Evolutionary conservation across 1,140 invertebrate species (phyloP), one percentile per base, ranked within the genome.

Genomic region (Trichogramma pretiosum): DNA sequence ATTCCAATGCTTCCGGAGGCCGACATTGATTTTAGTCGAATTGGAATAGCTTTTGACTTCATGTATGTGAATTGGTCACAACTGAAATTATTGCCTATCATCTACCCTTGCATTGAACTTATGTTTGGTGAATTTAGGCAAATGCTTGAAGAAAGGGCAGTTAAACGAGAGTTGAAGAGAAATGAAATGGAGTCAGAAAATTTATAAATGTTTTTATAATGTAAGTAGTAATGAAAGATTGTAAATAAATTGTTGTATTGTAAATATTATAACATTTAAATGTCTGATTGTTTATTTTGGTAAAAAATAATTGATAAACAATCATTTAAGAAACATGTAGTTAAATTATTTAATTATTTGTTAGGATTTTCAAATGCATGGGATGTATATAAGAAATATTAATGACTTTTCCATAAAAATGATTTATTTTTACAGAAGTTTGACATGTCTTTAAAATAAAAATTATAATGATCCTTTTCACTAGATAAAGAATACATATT

Each of bases 31-130:
- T 37, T 59, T 3, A 18, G 4, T 4, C 83, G 84, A 60, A 84
- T 97, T 51, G 87, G 91, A 10, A 83, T 97, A 54, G 90, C 95
- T 0, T 98, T 94, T 68, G 95, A 98, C 64, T 90, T 93, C 60
- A 96, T 98, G 93, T 75, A 81, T 66, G 70, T 90, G 13, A 74
- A 70, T 21, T 65, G 87, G 14, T 71, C 73, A 33, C 79, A 91
- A 59, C 56, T 95, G 18, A 63, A 75, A 10, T 64, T 85, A 2
- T 70, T 93, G 5, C 83, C 87, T n/a, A 65, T 82, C 7, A 77
- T 94, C 55, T 84, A 88, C 60, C 80, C 85, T 3, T 74, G 78
- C 0, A 68, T 94, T 14, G 80, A 83, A 60, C 57, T 82, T 1
- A 82, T 94, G 76, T 94, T 92, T 70, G 77, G 77, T 1, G 87